A percentile compares a stretch with the other conserved stretches of the same genome.
Evolutionary conservation across 2,797 vertebrate genomes (phyloP).

Genomic region (Harpagifer antarcticus): DNA sequence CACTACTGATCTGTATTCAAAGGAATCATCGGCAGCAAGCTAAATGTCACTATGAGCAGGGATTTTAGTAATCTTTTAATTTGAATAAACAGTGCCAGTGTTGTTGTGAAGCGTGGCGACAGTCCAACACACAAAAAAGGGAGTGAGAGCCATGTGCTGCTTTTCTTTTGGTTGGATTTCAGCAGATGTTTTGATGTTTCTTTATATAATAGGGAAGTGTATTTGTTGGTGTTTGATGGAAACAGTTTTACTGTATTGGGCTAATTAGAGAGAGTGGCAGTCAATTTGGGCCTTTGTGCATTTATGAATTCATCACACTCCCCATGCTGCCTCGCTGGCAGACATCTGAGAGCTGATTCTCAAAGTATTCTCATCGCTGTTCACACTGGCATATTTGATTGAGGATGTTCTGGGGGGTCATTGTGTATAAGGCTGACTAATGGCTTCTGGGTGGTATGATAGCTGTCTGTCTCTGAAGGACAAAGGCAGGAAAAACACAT

Average conservation of each 20-base stretch:
- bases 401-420: constrained; percentile 52
- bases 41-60: constrained; percentile 64
- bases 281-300: constrained; percentile 52
- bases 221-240: constrained; percentile 47
- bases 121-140: constrained; percentile 18
- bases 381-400: constrained; percentile 65
- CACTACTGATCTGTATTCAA: constrained; percentile 70
- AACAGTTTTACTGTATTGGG: constrained; percentile 51
- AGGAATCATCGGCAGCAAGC: constrained; percentile 41
- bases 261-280: constrained; percentile 69
- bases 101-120: constrained; percentile 18
- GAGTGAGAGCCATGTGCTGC: neutral
- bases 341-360: constrained; percentile 66
- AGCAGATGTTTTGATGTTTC: constrained; percentile 17
- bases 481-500: constrained; percentile 29
- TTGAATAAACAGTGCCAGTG: constrained; percentile 48
- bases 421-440: constrained; percentile 52
- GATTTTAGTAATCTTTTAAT: constrained; percentile 63
- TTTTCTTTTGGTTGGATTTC: constrained; percentile 30
- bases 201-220: constrained; percentile 36
- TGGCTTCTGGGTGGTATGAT: constrained; percentile 51
- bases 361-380: constrained; percentile 57
- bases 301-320: constrained; percentile 61
- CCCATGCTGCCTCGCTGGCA: constrained; percentile 39
- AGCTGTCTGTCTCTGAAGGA: constrained; percentile 45